Evolutionary conservation across 2,888 invertebrate species (phyloP).

Genomic region (Masnerella sp.): DNA sequence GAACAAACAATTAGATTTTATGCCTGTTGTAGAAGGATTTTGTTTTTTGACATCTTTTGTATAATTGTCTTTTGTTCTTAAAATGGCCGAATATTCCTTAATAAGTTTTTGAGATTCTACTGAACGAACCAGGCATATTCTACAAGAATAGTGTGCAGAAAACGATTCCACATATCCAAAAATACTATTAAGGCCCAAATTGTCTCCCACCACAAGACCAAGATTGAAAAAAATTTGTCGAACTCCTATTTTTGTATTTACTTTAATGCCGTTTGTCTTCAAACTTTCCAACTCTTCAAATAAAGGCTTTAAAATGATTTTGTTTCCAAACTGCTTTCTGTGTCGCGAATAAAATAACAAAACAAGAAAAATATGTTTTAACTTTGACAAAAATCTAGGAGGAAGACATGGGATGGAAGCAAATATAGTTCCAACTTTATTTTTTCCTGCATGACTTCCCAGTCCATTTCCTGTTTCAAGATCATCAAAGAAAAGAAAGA

Average conservation of each 20-base stretch:
- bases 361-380: slow-evolving; percentile 18
- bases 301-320: slow-evolving; percentile 4
- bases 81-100: slow-evolving; percentile 6
- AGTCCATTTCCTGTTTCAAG: slow-evolving; percentile 15
- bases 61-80: slow-evolving; percentile 23
- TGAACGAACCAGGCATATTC: not conserved
- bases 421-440: slow-evolving; percentile 13
- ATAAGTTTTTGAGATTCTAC: not conserved
- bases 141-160: slow-evolving; percentile 11
- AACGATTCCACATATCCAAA: slow-evolving; percentile 19
- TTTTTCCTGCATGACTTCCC: slow-evolving; percentile 14
- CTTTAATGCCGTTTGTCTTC: not conserved
- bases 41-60: not conserved
- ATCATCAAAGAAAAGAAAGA: slow-evolving; percentile 18
- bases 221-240: slow-evolving; percentile 16
- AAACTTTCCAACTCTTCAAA: slow-evolving; percentile 1
- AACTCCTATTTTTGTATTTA: not conserved
- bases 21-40: slow-evolving; percentile 2
- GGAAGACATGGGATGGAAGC: slow-evolving; percentile 20
- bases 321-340: slow-evolving; percentile 20
- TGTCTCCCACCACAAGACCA: slow-evolving; percentile 18
- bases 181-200: slow-evolving; percentile 24
- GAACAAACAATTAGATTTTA: slow-evolving; percentile 8
- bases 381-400: not conserved
- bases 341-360: slow-evolving; percentile 19